phyloP scores from a whole-genome alignment of 2,113 vertebrate genomes.

The Pituophis catenifer region DNA sequence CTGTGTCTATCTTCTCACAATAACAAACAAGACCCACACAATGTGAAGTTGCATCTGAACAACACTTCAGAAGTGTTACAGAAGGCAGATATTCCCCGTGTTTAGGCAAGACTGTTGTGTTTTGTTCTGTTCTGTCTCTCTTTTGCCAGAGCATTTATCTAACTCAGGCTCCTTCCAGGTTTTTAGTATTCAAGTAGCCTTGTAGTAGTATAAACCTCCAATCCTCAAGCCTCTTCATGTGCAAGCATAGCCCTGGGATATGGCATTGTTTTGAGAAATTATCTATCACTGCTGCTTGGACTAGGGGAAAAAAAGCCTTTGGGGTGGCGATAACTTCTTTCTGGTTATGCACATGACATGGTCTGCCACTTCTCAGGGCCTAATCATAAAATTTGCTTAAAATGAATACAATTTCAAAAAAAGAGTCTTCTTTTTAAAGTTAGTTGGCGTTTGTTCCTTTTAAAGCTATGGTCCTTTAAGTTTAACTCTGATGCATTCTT shows the following conservation, averaged over 20 bases:
- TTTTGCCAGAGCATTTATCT: not conserved
- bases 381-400: constrained; percentile 1
- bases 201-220: not conserved
- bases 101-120: not conserved
- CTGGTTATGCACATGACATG: not conserved
- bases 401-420: not conserved
- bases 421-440: not conserved
- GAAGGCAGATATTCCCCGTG: not conserved
- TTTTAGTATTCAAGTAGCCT: not conserved
- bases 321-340: not conserved
- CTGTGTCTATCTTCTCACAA: not conserved
- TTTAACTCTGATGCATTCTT: not conserved
- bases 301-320: not conserved
- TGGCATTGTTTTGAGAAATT: not conserved
- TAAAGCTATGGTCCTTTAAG: not conserved
- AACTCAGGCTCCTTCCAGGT: not conserved
- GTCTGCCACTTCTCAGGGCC: not conserved
- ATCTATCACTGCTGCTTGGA: not conserved
- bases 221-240: not conserved
- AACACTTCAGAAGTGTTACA: not conserved
- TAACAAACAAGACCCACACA: not conserved
- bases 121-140: not conserved
- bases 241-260: constrained; percentile 12
- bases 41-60: not conserved
- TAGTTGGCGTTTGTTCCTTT: not conserved